Evolutionary conservation across 1,140 invertebrate species (phyloP), one percentile per base, ranked within the genome.

Genomic region (Drosophila subobscura): DNA sequence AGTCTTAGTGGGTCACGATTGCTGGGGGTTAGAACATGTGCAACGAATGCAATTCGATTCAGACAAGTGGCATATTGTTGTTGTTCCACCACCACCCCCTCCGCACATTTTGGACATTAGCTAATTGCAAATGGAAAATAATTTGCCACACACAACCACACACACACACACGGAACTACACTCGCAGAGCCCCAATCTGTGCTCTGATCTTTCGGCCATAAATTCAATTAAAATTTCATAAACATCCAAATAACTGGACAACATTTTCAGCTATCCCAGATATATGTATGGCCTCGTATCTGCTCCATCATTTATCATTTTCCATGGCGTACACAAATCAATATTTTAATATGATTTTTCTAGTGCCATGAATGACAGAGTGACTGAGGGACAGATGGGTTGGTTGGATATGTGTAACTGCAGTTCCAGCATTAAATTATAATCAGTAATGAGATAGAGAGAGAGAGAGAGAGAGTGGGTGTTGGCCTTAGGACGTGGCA

Each of bases 261-360:
- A 42, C 65, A 56, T 51, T 46, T 29, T 22, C 22, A 33, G 20
- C 50, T 27, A 41, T 46, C 25, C 44, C 0, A 33, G 27, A 33
- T 37, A 37, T 37, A 33, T 33, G 3, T 3, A 33, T 10, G 8
- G 25, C 4, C 5, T 5, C 7, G 3, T 33, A 51, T 51, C 49
- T 33, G 49, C 49, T 16, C 14, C 3, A 27, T 47, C 20, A 47
- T 20, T 22, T 47, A 56, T 60, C 49, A 52, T 46, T 59, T 49
- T 63, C 61, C 61, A 64, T 68, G 49, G 58, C 59, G 45, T 52
- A 75, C 55, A 84, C 71, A 64, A 84, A 83, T 84, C 79, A 71
- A 84, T 83, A 65, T 73, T 60, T 52, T 56, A 77, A 78, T 51
- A 75, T 57, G 27, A 64, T 75, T 56, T 71, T 75, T 79, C 47